phyloP scores from a whole-genome alignment of 1,140 invertebrate species.

The Oncopodura yosiiana region DNA sequence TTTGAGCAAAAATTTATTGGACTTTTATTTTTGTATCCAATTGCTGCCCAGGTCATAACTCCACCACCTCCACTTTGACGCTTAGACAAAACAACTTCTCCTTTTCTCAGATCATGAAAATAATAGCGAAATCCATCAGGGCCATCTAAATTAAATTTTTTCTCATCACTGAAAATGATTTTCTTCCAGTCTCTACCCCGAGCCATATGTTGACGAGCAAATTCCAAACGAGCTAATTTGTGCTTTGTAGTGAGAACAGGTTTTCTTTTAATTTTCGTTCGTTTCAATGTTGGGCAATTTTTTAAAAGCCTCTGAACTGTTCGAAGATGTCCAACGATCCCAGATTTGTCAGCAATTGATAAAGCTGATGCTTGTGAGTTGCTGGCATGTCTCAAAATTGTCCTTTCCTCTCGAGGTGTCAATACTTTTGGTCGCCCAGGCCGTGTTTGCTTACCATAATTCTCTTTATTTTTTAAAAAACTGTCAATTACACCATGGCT shows the following conservation, averaged over 20 bases:
- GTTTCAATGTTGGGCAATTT: too few relatives aligned
- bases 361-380: too few relatives aligned
- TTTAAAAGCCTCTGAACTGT: too few relatives aligned
- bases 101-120: slow-evolving; percentile 14
- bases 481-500: too few relatives aligned
- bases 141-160: slow-evolving; percentile 19
- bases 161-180: slow-evolving; percentile 18
- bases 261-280: slow-evolving; percentile 3
- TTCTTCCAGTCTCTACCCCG: slow-evolving; percentile 6
- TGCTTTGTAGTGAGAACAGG: not conserved
- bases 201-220: not conserved
- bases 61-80: slow-evolving; percentile 10
- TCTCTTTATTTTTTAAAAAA: too few relatives aligned
- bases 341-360: too few relatives aligned
- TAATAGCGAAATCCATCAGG: slow-evolving; percentile 12
- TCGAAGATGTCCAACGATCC: too few relatives aligned
- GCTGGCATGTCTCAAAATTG: too few relatives aligned
- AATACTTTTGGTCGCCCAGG: too few relatives aligned
- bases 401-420: too few relatives aligned
- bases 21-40: not conserved
- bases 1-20: not conserved
- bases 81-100: slow-evolving; percentile 10
- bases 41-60: slow-evolving; percentile 20
- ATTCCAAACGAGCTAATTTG: not conserved
- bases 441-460: too few relatives aligned